Evolutionary conservation across 2,888 invertebrate species (phyloP).

Genomic region (Malacosoma neustria): DNA sequence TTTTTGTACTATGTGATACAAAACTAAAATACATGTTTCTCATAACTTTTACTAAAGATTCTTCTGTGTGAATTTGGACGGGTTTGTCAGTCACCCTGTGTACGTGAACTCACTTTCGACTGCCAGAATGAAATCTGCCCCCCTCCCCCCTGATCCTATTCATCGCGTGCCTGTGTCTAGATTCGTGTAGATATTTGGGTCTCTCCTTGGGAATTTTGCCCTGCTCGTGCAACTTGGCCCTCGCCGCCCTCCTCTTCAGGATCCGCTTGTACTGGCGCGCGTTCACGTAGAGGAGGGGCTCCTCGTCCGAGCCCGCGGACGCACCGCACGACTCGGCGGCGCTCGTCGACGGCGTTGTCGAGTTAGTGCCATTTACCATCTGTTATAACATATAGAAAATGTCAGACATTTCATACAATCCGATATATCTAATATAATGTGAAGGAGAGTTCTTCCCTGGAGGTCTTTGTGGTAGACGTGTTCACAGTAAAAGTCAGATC

Average conservation of each 20-base stretch:
- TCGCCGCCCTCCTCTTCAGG: constrained; percentile 92
- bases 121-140: constrained; percentile 91
- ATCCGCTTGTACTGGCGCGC: constrained; percentile 98
- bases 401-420: no score
- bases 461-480: no score
- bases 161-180: constrained; percentile 97
- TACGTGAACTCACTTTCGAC: constrained; percentile 59
- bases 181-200: constrained; percentile 98
- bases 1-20: no score
- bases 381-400: no score
- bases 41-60: no score
- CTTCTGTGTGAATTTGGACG: no score
- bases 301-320: constrained; percentile 84
- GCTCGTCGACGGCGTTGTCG: constrained; percentile 31
- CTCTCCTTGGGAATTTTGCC: constrained; percentile 98
- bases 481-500: no score
- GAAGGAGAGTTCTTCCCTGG: no score
- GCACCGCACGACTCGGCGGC: constrained; percentile 42
- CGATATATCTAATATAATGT: no score
- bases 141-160: constrained; percentile 97
- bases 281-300: constrained; percentile 98
- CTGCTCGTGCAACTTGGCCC: constrained; percentile 95
- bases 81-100: no score
- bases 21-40: no score
- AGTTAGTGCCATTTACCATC: constrained; percentile 54